phyloP scores from a whole-genome alignment of 2,113 vertebrate genomes.

The Chloroceryle aenea region DNA sequence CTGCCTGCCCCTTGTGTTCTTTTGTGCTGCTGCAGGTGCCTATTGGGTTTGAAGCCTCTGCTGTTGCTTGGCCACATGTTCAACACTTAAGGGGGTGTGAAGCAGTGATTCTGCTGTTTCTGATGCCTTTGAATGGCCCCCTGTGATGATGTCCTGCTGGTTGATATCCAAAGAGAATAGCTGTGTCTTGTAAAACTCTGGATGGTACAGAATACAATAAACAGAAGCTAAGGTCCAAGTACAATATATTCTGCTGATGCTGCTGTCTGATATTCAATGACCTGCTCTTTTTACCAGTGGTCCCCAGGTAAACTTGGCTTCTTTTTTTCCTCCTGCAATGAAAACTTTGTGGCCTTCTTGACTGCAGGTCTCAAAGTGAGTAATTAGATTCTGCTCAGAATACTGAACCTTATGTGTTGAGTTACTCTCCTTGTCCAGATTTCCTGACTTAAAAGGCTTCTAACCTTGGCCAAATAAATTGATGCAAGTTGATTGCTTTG shows the following conservation, averaged over 20 bases:
- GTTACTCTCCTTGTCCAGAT: neutral
- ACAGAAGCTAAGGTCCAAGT: neutral
- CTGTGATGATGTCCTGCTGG: neutral
- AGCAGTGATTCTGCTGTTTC: neutral
- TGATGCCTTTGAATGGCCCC: neutral
- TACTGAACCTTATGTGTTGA: neutral
- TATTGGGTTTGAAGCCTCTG: neutral
- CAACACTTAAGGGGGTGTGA: accelerated
- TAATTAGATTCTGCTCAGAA: neutral
- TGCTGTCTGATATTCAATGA: neutral
- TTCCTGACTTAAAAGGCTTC: neutral
- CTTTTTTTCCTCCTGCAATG: neutral
- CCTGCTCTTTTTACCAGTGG: neutral
- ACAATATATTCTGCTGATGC: neutral
- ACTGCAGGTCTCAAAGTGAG: neutral
- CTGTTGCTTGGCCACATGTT: accelerated
- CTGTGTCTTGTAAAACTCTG: neutral
- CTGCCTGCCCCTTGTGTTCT: neutral
- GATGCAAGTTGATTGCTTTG: neutral
- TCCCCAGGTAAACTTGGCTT: neutral
- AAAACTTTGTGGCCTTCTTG: neutral
- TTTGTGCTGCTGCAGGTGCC: neutral
- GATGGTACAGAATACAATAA: neutral
- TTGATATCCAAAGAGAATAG: neutral
- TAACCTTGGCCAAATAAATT: neutral